Evolutionary conservation across 2,888 invertebrate species (phyloP).

Genomic region (Drosophila nr. fundita): DNA sequence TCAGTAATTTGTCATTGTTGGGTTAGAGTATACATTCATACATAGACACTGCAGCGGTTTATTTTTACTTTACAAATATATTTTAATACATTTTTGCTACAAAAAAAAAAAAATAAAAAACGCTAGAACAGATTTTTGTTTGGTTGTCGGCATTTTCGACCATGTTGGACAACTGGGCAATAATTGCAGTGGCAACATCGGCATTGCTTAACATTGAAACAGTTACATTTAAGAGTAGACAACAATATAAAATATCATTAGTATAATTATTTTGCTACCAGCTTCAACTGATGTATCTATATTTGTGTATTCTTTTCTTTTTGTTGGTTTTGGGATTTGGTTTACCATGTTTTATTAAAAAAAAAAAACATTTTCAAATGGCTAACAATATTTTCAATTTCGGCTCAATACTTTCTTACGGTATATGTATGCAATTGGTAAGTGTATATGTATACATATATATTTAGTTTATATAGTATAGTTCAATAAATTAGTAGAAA

Average conservation of each 20-base stretch:
- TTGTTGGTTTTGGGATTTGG: constrained; percentile 16
- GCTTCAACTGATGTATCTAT: constrained; percentile 11
- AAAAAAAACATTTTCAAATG: background rate
- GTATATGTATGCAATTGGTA: background rate
- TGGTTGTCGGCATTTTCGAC: background rate
- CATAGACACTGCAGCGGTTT: constrained; percentile 51
- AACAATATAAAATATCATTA: constrained; percentile 3
- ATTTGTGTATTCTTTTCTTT: background rate
- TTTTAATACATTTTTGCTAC: constrained; percentile 40
- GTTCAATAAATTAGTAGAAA: constrained; percentile 69
- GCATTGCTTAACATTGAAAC: constrained; percentile 46
- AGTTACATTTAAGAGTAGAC: constrained; percentile 17
- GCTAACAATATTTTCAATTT: constrained; percentile 14
- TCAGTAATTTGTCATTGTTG: background rate
- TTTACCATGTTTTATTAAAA: background rate
- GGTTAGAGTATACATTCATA: constrained; percentile 32
- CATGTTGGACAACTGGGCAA: constrained; percentile 13
- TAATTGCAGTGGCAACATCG: constrained; percentile 27
- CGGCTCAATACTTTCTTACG: background rate
- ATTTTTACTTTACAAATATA: constrained; percentile 41
- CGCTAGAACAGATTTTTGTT: constrained; percentile 20
- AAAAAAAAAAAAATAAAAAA: constrained; percentile 34
- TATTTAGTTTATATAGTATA: constrained; percentile 10
- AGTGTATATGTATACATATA: background rate
- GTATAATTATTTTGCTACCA: constrained; percentile 6